These are phyloP conservation scores for Syrphus vitripennis DNA, from an alignment of 2,888 invertebrate genomes.

Conservation along the genomic window DNA sequence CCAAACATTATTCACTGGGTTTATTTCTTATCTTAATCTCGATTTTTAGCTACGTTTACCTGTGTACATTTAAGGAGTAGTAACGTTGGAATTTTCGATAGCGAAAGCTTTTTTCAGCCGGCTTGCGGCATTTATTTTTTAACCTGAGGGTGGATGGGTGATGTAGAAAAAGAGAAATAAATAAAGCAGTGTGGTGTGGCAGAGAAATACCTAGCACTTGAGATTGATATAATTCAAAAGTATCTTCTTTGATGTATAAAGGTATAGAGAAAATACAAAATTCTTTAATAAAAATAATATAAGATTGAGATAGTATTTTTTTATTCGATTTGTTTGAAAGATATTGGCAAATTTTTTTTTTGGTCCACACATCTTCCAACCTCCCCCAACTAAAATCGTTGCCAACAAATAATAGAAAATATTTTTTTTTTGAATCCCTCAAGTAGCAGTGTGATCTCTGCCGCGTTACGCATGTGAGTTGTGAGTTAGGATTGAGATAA, in stretches of 20 bases:
- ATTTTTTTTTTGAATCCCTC: background rate
- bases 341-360: constrained; percentile 20
- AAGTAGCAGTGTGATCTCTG: constrained; percentile 31
- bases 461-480: constrained; percentile 43
- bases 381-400: constrained; percentile 25
- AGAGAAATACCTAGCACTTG: background rate
- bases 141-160: constrained; percentile 26
- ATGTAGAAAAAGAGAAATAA: background rate
- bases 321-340: background rate
- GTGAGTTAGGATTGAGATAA: constrained; percentile 25
- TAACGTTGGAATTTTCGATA: constrained; percentile 23
- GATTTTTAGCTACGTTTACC: background rate
- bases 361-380: constrained; percentile 19
- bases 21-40: constrained; percentile 8
- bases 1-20: constrained; percentile 17
- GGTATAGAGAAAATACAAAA: background rate
- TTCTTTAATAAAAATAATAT: background rate
- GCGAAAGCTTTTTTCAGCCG: constrained; percentile 46
- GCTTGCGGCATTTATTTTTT: constrained; percentile 1
- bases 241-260: constrained; percentile 30
- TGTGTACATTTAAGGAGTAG: background rate
- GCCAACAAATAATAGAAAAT: constrained; percentile 40
- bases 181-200: background rate
- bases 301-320: constrained; percentile 1
- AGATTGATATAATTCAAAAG: background rate